Conservation (phyloP, 64 coral and sea anemone genomes). For the Exaiptasia diaphana region DNA sequence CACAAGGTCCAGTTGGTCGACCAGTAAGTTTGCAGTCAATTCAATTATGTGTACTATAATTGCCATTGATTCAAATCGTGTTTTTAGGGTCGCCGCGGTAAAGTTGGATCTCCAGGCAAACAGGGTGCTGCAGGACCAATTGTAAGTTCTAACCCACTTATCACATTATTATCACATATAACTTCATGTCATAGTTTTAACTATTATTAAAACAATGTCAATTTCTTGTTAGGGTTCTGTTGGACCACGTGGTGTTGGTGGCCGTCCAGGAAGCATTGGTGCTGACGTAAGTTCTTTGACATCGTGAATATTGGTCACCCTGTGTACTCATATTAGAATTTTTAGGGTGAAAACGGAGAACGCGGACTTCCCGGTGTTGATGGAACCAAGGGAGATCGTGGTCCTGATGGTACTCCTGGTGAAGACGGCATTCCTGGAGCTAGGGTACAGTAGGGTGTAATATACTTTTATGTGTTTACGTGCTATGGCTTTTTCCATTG, state of each 20-base stretch:
- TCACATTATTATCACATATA: not conserved
- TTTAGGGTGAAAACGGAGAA: slow-evolving; percentile 18
- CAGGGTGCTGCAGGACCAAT: slow-evolving; percentile 26
- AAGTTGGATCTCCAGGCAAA: slow-evolving; percentile 11
- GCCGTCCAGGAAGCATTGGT: slow-evolving; percentile 28
- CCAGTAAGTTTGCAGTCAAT: slow-evolving; percentile 14
- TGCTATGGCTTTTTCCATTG: too few relatives aligned
- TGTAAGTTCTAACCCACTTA: slow-evolving; percentile 2
- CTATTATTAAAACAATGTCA: not conserved
- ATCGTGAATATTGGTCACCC: not conserved
- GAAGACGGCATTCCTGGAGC: slow-evolving; percentile 54
- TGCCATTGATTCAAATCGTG: not conserved
- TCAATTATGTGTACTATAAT: not conserved
- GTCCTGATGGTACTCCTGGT: slow-evolving; percentile 45
- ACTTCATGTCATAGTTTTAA: not conserved
- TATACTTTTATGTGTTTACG: not conserved
- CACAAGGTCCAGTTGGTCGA: not conserved
- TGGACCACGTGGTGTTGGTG: slow-evolving; percentile 22
- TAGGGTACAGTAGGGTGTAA: slow-evolving; percentile 17
- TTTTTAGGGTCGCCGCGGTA: slow-evolving; percentile 46
- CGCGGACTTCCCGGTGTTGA: not conserved
- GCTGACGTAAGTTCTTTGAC: slow-evolving; percentile 24
- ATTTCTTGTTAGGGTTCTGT: not conserved
- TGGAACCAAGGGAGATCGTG: slow-evolving; percentile 26
- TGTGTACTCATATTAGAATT: not conserved